Evolutionary conservation across 2,113 vertebrate genomes (phyloP).

Genomic region (Dissostichus mawsoni): DNA sequence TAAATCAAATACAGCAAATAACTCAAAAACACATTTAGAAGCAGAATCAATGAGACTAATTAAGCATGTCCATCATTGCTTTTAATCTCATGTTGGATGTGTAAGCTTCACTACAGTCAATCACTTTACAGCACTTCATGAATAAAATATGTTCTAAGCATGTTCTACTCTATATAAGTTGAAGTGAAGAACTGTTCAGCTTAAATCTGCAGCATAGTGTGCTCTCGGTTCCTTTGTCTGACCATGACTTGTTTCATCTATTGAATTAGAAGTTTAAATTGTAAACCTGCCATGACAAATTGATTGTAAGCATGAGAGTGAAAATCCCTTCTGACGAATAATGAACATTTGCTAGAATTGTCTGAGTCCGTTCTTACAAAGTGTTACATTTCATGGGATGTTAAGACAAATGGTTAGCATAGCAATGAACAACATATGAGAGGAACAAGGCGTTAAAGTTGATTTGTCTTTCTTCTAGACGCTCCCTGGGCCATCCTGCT

Average conservation of each 20-base stretch:
- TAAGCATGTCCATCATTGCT: conserved; percentile 37
- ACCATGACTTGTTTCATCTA: conserved; percentile 4
- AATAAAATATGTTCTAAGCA: background rate
- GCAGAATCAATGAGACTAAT: conserved; percentile 45
- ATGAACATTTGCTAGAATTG: background rate
- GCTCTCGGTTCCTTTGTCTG: background rate
- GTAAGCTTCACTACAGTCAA: background rate
- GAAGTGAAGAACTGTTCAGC: background rate
- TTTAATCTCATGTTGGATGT: conserved; percentile 5
- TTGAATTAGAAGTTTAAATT: conserved; percentile 22
- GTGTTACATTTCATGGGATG: background rate
- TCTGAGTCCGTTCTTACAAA: background rate
- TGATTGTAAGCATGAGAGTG: conserved; percentile 12
- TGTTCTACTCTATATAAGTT: background rate
- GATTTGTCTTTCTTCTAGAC: conserved; percentile 74
- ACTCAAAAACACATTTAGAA: conserved; percentile 45
- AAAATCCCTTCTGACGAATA: conserved; percentile 17
- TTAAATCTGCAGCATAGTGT: background rate
- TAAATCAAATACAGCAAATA: conserved; percentile 3
- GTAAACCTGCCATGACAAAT: conserved; percentile 22
- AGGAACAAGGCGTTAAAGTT: background rate
- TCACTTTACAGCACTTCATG: background rate
- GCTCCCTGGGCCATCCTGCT: conserved; percentile 94
- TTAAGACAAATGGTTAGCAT: background rate
- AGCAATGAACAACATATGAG: background rate